Conservation (phyloP, 2,113 vertebrate genomes). For the Myiopsitta monachus region DNA sequence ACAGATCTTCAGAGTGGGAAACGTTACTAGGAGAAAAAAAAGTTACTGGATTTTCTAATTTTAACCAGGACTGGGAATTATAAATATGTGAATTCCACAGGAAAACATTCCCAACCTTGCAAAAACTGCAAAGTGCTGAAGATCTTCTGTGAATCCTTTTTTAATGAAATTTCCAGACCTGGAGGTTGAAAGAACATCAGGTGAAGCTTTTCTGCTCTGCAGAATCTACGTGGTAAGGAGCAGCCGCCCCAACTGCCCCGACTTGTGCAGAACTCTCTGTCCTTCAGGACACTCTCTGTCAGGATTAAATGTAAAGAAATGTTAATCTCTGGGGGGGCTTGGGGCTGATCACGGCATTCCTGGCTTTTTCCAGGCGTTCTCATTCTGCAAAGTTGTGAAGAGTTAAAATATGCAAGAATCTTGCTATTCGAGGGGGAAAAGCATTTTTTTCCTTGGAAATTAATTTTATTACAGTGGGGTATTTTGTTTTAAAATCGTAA, state of each 20-base stretch:
- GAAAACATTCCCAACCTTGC: slow-evolving; percentile 46
- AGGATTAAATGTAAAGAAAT: slow-evolving; percentile 14
- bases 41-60: slow-evolving; percentile 52
- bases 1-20: slow-evolving; percentile 32
- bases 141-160: slow-evolving; percentile 45
- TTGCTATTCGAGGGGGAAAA: background rate
- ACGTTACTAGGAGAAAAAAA: background rate
- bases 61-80: slow-evolving; percentile 40
- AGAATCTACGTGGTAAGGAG: background rate
- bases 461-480: background rate
- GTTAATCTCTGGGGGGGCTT: background rate
- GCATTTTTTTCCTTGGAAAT: background rate
- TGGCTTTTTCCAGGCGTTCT: background rate
- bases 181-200: slow-evolving; percentile 42
- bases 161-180: slow-evolving; percentile 63
- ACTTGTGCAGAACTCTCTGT: background rate
- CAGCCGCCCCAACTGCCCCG: background rate
- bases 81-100: slow-evolving; percentile 42
- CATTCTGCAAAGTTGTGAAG: background rate
- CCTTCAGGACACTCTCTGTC: background rate
- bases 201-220: slow-evolving; percentile 6
- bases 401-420: slow-evolving; percentile 1
- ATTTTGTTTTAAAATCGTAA: background rate
- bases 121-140: slow-evolving; percentile 13
- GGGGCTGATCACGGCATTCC: background rate